Percentiles rank a stretch among this genome's conserved stretches.
These are phyloP conservation scores for Resseliella maxima DNA, from an alignment of 2,888 invertebrate genomes.

Conservation along the genomic window DNA sequence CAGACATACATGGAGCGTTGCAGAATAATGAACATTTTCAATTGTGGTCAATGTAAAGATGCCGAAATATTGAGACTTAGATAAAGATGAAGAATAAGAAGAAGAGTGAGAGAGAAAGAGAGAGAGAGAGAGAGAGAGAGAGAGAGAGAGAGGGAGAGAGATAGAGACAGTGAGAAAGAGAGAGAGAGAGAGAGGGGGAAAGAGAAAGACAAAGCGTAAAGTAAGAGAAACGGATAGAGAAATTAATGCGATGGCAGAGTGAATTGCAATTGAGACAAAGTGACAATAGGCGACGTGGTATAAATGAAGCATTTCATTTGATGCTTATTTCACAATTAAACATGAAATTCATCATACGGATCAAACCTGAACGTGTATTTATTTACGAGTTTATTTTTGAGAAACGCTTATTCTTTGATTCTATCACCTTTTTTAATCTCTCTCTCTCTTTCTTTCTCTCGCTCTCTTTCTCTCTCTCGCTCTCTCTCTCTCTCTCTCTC, in stretches of 20 bases:
- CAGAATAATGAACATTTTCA: constrained; percentile 18
- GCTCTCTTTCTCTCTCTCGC: not conserved
- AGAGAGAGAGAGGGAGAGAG: too few species aligned
- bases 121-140: too few species aligned
- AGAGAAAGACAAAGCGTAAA: not conserved
- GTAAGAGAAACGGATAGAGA: too few species aligned
- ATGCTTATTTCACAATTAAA: constrained; percentile 11
- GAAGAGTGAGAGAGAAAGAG: too few species aligned
- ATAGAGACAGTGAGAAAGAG: not conserved
- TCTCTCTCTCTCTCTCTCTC: not conserved
- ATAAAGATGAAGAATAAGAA: too few species aligned
- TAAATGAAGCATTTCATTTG: not conserved
- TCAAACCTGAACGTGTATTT: not conserved
- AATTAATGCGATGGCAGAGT: not conserved
- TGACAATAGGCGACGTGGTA: constrained; percentile 7
- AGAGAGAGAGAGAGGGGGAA: not conserved
- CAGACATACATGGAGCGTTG: constrained; percentile 8
- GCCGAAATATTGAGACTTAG: too few species aligned
- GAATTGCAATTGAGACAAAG: constrained; percentile 15
- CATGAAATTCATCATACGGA: not conserved
- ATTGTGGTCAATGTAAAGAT: too few species aligned
- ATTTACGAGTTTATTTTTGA: not conserved
- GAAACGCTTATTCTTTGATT: too few species aligned
- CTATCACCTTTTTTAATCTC: too few species aligned
- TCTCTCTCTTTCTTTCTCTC: not conserved